Evolutionary conservation across 2,113 vertebrate species (phyloP).

Genomic region (Tyto alba): DNA sequence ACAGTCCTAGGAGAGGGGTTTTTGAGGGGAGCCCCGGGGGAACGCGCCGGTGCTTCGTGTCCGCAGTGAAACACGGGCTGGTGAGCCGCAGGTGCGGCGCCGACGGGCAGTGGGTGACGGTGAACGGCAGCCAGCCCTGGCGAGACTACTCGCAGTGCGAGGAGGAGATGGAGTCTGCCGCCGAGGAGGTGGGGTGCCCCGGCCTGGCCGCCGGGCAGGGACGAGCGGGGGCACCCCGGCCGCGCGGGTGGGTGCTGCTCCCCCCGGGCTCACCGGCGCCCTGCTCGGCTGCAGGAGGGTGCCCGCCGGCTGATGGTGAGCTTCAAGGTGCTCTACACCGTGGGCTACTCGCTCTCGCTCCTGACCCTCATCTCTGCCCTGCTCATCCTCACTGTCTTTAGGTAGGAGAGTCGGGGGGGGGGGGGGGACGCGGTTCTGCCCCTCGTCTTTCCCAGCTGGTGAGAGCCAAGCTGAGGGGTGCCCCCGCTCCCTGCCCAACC

Average conservation of each 20-base stretch:
- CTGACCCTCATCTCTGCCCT: conserved; percentile 80
- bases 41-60: background rate
- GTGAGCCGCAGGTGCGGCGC: conserved; percentile 78
- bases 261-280: fast-evolving
- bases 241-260: fast-evolving
- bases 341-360: conserved; percentile 85
- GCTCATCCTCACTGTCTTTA: conserved; percentile 56
- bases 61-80: conserved; percentile 77
- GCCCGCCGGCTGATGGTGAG: conserved; percentile 77
- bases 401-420: background rate
- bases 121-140: conserved; percentile 75
- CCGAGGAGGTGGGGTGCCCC: conserved; percentile 38
- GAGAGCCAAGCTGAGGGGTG: background rate
- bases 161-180: conserved; percentile 64
- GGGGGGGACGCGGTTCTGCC: fast-evolving
- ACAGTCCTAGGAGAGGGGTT: background rate
- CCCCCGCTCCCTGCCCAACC: background rate
- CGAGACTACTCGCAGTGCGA: conserved; percentile 84
- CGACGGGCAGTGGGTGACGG: conserved; percentile 78
- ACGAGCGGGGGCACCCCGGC: fast-evolving
- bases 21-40: background rate
- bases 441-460: fast-evolving
- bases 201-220: background rate
- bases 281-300: conserved; percentile 57
- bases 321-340: conserved; percentile 85